Conservation (phyloP, 2,113 vertebrate species). For the Tachysurus vachellii region DNA sequence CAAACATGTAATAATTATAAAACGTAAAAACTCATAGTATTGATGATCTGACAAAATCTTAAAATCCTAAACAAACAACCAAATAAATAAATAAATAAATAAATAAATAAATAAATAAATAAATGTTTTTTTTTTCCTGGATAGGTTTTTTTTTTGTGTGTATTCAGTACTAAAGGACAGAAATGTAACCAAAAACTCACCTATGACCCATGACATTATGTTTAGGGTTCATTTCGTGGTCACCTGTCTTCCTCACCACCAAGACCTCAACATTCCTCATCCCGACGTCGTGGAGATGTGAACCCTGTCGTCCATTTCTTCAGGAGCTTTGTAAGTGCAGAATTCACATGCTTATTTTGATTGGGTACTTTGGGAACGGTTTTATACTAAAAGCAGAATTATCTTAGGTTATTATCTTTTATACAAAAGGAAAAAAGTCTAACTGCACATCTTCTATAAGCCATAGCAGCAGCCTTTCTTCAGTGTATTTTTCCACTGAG, state of each 20-base stretch:
- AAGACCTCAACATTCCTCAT: slow-evolving; percentile 71
- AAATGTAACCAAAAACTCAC: neutral
- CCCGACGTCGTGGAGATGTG: slow-evolving; percentile 84
- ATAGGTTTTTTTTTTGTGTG: neutral
- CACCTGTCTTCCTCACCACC: slow-evolving; percentile 81
- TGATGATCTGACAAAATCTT: neutral
- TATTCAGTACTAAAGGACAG: neutral
- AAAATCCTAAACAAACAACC: neutral
- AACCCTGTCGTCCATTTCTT: slow-evolving; percentile 97
- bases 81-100: too few species aligned
- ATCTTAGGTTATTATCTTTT: neutral
- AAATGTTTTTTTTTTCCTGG: neutral
- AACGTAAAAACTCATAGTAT: neutral
- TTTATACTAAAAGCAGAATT: neutral
- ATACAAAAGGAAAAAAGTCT: neutral
- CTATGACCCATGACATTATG: slow-evolving; percentile 11
- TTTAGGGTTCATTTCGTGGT: slow-evolving; percentile 76
- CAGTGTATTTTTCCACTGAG: neutral
- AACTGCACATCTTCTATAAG: neutral
- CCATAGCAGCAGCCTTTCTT: neutral
- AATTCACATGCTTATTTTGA: neutral
- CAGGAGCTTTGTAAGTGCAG: slow-evolving; percentile 90
- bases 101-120: too few species aligned
- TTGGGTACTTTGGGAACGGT: neutral
- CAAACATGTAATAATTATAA: neutral